Evolutionary conservation across 1,140 invertebrate genomes (phyloP), one percentile per base, ranked within the genome.

Genomic region (Ooceraea biroi): DNA sequence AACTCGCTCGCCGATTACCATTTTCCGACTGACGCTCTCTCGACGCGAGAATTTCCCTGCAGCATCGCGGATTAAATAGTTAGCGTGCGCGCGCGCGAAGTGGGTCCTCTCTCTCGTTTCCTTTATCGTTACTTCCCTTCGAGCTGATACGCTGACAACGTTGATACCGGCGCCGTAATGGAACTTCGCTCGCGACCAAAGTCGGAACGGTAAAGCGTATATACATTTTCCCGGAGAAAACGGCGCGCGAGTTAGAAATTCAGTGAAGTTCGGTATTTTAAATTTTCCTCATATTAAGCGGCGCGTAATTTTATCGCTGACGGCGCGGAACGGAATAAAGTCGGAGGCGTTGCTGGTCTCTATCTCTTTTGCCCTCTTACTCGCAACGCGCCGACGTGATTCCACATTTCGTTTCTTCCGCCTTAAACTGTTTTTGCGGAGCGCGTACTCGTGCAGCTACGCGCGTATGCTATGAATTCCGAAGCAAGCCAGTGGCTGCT

Each of bases 41-140:
- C 73, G 73, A 36, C 25, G 27, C 46, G 60, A 66, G 74, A 77
- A 66, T 66, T 77, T 77, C 60, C 61, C 61, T 50, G 30, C 46
- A 77, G 14, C n/a, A 41, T 63, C 58, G 73, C 58, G 46, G 27
- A 77, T 77, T 77, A 65, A 77, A 55, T 36, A 55, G 27, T 50
- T 36, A 27, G 17, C n/a, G n/a, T 36, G 36, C 57, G n/a, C 22
- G 44, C 25, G 44, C 22, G 57, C 52, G 19, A 46, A 60, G 50
- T 60, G 55, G 22, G 41, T 48, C 44, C 50, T 11, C 19, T 0
- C 25, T 50, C 46, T 52, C 1, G 0, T 76, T 36, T 77, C 5
- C 74, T 77, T 77, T 55, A 52, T 55, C 30, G 19, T 66, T 36
- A 50, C 14, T 52, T 30, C 14, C 27, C 74, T 66, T 50, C 14